Evolutionary conservation across 2,888 invertebrate genomes (phyloP).

Genomic region (Catonia carolina): DNA sequence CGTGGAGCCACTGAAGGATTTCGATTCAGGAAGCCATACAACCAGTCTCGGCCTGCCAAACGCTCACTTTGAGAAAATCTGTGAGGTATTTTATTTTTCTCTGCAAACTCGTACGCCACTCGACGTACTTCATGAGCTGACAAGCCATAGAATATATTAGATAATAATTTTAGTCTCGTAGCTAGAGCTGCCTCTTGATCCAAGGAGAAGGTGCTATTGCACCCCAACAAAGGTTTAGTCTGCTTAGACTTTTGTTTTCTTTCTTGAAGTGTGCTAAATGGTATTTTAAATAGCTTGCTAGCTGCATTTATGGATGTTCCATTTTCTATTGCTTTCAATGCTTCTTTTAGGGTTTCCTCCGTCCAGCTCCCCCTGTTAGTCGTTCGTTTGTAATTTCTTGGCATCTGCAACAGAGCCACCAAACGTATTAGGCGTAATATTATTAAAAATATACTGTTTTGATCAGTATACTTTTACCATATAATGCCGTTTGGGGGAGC

Average conservation of each 20-base stretch:
- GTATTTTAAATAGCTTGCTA: conserved; percentile 1
- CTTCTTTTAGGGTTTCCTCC: too few species aligned
- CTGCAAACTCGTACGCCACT: conserved; percentile 24
- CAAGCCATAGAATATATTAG: conserved; percentile 21
- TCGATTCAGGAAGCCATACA: not conserved
- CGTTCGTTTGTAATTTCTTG: too few species aligned
- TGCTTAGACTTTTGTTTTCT: not conserved
- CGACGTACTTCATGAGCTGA: conserved; percentile 19
- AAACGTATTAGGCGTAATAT: too few species aligned
- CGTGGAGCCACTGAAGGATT: not conserved
- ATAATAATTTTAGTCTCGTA: not conserved
- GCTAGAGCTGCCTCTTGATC: conserved; percentile 5
- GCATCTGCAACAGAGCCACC: too few species aligned
- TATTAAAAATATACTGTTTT: too few species aligned
- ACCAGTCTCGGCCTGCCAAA: conserved; percentile 9
- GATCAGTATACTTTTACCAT: too few species aligned
- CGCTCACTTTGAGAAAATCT: conserved; percentile 7
- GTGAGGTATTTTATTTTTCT: conserved; percentile 25
- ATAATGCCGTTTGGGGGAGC: too few species aligned
- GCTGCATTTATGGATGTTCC: too few species aligned
- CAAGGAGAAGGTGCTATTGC: not conserved
- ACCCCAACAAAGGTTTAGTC: not conserved
- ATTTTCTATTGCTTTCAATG: too few species aligned
- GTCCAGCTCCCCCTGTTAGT: too few species aligned
- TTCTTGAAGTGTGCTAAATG: conserved; percentile 8